phyloP scores from a whole-genome alignment of 2,888 invertebrate species.

The Hemithea aestivaria region DNA sequence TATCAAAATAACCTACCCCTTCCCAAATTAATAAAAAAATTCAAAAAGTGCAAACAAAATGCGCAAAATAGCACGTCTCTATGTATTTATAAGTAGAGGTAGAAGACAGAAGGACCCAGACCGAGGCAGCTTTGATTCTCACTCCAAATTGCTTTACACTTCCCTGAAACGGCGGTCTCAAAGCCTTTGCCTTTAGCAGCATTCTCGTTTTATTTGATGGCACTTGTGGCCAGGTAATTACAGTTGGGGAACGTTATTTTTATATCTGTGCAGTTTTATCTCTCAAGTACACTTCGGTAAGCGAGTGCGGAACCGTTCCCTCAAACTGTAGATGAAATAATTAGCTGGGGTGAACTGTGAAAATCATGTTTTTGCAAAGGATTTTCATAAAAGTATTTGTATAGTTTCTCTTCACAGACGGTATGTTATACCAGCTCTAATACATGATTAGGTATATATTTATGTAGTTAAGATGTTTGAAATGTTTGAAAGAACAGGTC shows the following conservation, averaged over 20 bases:
- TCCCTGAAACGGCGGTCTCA: conserved; percentile 52
- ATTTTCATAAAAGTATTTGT: too few species aligned
- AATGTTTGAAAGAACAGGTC: too few species aligned
- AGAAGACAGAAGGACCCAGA: neutral
- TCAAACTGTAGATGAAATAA: conserved; percentile 6
- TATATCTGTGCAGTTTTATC: conserved; percentile 28
- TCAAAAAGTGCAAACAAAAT: too few species aligned
- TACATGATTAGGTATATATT: too few species aligned
- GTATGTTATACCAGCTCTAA: too few species aligned
- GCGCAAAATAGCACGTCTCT: too few species aligned
- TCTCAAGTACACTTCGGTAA: conserved; percentile 14
- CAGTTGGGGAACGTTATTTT: conserved; percentile 33
- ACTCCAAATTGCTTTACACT: conserved; percentile 61
- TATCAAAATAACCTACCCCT: too few species aligned
- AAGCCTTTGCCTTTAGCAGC: conserved; percentile 48
- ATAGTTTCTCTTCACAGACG: too few species aligned
- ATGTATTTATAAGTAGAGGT: too few species aligned
- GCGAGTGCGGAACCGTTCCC: neutral
- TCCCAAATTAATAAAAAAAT: too few species aligned
- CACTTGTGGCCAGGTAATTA: conserved; percentile 56
- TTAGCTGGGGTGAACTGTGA: conserved; percentile 9
- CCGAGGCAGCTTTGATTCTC: conserved; percentile 51
- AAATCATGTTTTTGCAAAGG: too few species aligned
- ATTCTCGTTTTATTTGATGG: conserved; percentile 56
- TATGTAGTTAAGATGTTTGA: too few species aligned